Percentiles rank a stretch among this genome's conserved stretches.
These are phyloP conservation scores for Hybos culiciformis DNA, from an alignment of 2,888 invertebrate genomes.

Conservation along the genomic window DNA sequence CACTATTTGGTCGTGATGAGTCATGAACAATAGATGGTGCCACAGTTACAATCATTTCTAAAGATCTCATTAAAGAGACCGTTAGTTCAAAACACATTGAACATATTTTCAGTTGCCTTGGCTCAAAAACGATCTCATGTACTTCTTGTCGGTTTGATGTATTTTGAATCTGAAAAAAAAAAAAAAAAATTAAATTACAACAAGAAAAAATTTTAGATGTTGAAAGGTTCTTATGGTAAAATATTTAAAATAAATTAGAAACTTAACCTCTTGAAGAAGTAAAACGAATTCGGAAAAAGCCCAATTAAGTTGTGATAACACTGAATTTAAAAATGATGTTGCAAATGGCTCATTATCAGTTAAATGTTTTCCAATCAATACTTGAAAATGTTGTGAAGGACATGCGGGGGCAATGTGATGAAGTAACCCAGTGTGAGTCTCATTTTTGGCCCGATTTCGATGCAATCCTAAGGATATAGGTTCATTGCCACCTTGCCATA, in stretches of 20 bases:
- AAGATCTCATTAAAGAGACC: conserved; percentile 58
- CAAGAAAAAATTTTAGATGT: not conserved
- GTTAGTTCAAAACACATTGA: conserved; percentile 74
- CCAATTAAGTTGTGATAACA: conserved; percentile 75
- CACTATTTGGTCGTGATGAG: conserved; percentile 50
- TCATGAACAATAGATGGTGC: conserved; percentile 53
- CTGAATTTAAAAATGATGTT: conserved; percentile 57
- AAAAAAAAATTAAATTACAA: not conserved
- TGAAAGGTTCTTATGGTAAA: not conserved
- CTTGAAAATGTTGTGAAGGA: conserved; percentile 32
- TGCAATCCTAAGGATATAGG: conserved; percentile 27
- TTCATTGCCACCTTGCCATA: conserved; percentile 39
- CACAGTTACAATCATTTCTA: conserved; percentile 63
- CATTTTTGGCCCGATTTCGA: conserved; percentile 31
- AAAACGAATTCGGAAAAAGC: conserved; percentile 78
- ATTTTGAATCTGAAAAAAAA: conserved; percentile 44
- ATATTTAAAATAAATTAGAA: not conserved
- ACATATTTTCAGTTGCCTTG: conserved; percentile 65
- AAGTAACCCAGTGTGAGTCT: conserved; percentile 32
- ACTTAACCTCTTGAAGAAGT: conserved; percentile 61
- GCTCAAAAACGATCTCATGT: conserved; percentile 50
- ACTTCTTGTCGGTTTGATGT: conserved; percentile 39
- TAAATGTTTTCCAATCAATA: conserved; percentile 46
- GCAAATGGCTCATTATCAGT: conserved; percentile 47
- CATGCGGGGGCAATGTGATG: conserved; percentile 34